These are phyloP conservation scores for Melanotaenia parkinsoni DNA, from an alignment of 2,797 vertebrate species.

Conservation along the genomic window DNA sequence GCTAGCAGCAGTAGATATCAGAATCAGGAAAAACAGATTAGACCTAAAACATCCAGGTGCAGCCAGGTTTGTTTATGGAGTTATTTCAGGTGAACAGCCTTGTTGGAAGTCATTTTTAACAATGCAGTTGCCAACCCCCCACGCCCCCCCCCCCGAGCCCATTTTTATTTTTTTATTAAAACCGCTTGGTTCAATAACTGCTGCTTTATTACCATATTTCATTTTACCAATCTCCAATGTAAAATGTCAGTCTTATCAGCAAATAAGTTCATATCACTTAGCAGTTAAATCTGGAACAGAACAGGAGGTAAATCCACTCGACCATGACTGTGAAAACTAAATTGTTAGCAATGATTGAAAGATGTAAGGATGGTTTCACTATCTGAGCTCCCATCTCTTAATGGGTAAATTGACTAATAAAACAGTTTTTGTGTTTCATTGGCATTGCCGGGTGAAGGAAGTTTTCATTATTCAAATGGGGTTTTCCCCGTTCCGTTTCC, in stretches of 20 bases:
- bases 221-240: neutral
- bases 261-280: conserved; percentile 12
- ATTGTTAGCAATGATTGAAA: neutral
- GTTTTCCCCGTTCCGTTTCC: conserved; percentile 24
- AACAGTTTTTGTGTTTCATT: conserved; percentile 12
- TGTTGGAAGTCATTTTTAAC: conserved; percentile 50
- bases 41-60: conserved; percentile 38
- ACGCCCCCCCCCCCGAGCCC: neutral
- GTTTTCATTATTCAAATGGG: conserved; percentile 13
- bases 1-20: neutral
- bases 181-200: neutral
- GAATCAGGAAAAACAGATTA: conserved; percentile 28
- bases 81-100: conserved; percentile 57
- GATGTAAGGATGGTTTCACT: neutral
- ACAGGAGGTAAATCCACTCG: conserved; percentile 4
- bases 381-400: neutral
- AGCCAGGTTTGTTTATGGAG: conserved; percentile 53
- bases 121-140: conserved; percentile 9
- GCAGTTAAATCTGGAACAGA: conserved; percentile 13
- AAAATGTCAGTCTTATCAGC: conserved; percentile 16
- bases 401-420: conserved; percentile 17
- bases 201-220: conserved; percentile 2
- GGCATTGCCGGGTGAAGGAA: neutral
- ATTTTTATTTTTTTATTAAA: conserved; percentile 6
- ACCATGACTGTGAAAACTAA: neutral